Conservation (phyloP, 2,797 vertebrate species). For the Spea hammondii region DNA sequence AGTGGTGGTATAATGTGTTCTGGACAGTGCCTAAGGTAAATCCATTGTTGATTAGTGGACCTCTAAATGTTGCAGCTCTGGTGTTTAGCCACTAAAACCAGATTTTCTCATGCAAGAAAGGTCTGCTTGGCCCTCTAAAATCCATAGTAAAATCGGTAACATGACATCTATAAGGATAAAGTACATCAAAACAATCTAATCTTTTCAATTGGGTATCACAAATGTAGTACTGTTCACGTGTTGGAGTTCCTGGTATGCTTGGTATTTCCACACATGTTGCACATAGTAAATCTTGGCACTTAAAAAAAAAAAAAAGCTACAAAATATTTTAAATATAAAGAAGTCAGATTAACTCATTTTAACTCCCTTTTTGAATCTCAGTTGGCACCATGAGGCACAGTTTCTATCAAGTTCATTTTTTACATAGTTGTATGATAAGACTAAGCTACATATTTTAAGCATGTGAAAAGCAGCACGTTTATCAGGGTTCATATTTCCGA, state of each 20-base stretch:
- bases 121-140: too few relatives aligned
- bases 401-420: conserved; percentile 29
- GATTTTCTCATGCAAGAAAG: too few relatives aligned
- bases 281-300: conserved; percentile 8
- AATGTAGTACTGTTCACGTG: too few relatives aligned
- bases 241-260: neutral
- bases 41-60: too few relatives aligned
- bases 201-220: too few relatives aligned
- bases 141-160: too few relatives aligned
- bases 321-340: neutral
- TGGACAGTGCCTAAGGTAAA: too few relatives aligned
- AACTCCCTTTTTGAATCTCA: conserved; percentile 8
- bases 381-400: conserved; percentile 17
- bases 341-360: neutral
- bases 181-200: too few relatives aligned
- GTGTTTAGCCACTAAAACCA: too few relatives aligned
- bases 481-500: conserved; percentile 17
- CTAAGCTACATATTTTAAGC: conserved; percentile 13
- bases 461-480: conserved; percentile 25
- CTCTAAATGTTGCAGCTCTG: too few relatives aligned
- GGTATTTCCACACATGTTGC: neutral
- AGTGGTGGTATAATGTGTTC: too few relatives aligned
- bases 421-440: conserved; percentile 42
- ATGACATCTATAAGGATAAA: too few relatives aligned
- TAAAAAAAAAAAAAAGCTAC: neutral